Conservation (phyloP, 1,140 invertebrate species). For the Pseudomyrmex flavicornis region DNA sequence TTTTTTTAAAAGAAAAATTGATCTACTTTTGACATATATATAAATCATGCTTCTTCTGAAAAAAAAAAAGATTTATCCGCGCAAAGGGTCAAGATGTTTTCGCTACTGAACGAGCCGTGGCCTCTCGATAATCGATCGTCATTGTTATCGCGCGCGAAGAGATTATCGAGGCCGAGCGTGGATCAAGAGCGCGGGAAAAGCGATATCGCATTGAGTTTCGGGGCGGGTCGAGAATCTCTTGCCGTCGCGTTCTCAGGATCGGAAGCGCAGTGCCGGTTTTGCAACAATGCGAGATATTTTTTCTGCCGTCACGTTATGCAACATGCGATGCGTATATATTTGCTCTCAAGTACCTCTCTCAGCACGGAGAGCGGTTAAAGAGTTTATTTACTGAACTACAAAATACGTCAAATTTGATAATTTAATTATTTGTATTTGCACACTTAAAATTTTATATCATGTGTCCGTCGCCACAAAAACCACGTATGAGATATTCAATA, state of each 20-base stretch:
- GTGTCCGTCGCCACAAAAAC: no score
- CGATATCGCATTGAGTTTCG: slow-evolving; percentile 28
- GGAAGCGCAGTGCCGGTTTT: slow-evolving; percentile 38
- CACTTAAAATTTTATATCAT: no score
- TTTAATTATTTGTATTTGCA: no score
- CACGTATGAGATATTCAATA: no score
- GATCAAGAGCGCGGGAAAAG: slow-evolving; percentile 51
- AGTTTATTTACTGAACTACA: neutral
- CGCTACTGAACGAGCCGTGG: neutral
- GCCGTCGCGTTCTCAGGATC: slow-evolving; percentile 48
- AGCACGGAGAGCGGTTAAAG: neutral
- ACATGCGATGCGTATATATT: slow-evolving; percentile 40
- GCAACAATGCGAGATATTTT: slow-evolving; percentile 50
- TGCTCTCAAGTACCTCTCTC: slow-evolving; percentile 11
- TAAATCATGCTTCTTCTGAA: neutral
- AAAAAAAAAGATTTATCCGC: neutral
- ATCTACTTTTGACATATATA: slow-evolving; percentile 5
- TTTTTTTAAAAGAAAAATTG: neutral
- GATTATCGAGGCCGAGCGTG: slow-evolving; percentile 19
- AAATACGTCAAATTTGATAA: neutral
- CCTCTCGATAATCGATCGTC: slow-evolving; percentile 45
- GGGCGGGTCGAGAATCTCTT: slow-evolving; percentile 48
- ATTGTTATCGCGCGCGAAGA: slow-evolving; percentile 18
- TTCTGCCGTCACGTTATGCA: slow-evolving; percentile 42
- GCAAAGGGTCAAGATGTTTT: slow-evolving; percentile 19